These are phyloP conservation scores for Radopholus similis DNA, from an alignment of 1,140 invertebrate species.

Conservation along the genomic window DNA sequence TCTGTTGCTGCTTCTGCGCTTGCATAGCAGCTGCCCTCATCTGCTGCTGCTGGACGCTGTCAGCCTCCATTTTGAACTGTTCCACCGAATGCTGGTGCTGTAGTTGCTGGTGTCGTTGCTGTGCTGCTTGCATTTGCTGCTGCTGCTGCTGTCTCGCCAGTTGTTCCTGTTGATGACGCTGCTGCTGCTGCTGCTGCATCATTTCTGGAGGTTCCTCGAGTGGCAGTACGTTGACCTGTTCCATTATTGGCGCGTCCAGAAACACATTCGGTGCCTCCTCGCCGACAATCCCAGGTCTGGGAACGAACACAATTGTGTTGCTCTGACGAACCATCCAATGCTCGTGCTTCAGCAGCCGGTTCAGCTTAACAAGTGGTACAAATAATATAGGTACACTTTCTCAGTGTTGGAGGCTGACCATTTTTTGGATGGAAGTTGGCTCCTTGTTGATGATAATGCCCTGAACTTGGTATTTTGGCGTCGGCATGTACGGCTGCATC, in stretches of 20 bases:
- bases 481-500: slow-evolving; percentile 4
- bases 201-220: neutral
- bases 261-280: neutral
- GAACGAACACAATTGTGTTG: slow-evolving; percentile 2
- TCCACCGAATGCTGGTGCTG: slow-evolving; percentile 21
- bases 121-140: slow-evolving; percentile 7
- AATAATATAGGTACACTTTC: neutral
- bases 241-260: slow-evolving; percentile 14
- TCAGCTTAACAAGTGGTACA: neutral
- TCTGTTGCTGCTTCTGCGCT: slow-evolving; percentile 18
- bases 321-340: slow-evolving; percentile 7
- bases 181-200: neutral
- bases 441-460: slow-evolving; percentile 22
- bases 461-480: slow-evolving; percentile 31
- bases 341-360: slow-evolving; percentile 4
- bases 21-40: neutral
- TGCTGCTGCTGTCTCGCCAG: neutral
- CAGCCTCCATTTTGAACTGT: slow-evolving; percentile 6
- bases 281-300: slow-evolving; percentile 9
- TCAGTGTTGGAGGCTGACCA: neutral
- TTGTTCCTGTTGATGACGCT: neutral
- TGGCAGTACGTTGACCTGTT: neutral
- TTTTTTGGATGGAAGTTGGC: neutral
- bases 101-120: slow-evolving; percentile 16
- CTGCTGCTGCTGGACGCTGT: slow-evolving; percentile 12